phyloP scores from a whole-genome alignment of 2,888 invertebrate species.

The Quadriops clusia region DNA sequence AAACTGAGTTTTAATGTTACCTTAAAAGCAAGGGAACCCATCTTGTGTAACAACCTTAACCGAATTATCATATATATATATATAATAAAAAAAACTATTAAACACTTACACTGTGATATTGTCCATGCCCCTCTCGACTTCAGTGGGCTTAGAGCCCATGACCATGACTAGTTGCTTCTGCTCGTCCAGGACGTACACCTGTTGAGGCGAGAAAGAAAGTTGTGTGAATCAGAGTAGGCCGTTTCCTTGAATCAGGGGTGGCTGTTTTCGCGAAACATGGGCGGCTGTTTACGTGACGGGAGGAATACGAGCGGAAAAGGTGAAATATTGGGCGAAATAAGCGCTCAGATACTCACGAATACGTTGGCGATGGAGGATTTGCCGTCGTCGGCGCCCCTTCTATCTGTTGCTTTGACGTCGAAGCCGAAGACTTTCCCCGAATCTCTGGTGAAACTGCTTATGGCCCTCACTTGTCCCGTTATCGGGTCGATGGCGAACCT shows the following conservation, averaged over 20 bases:
- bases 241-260: background rate
- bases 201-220: slow-evolving; percentile 14
- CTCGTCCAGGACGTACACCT: slow-evolving; percentile 76
- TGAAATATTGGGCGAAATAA: background rate
- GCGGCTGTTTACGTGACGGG: no score
- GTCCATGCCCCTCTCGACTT: slow-evolving; percentile 58
- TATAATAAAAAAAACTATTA: background rate
- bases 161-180: slow-evolving; percentile 69
- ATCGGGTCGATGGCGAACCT: slow-evolving; percentile 68
- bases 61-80: no score
- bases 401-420: slow-evolving; percentile 79
- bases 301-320: background rate
- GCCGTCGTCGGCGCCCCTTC: slow-evolving; percentile 68
- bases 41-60: no score
- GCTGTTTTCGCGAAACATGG: background rate
- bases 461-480: slow-evolving; percentile 62
- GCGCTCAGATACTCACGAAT: slow-evolving; percentile 61
- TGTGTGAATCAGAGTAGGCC: background rate
- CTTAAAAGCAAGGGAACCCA: no score
- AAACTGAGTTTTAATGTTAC: no score
- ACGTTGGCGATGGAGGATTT: slow-evolving; percentile 75
- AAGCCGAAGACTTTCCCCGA: slow-evolving; percentile 72
- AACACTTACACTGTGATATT: slow-evolving; percentile 51
- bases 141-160: slow-evolving; percentile 61
- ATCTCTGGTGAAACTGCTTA: slow-evolving; percentile 54